Evolutionary conservation across 2,113 vertebrate species (phyloP).

Genomic region (Acinonyx jubatus): DNA sequence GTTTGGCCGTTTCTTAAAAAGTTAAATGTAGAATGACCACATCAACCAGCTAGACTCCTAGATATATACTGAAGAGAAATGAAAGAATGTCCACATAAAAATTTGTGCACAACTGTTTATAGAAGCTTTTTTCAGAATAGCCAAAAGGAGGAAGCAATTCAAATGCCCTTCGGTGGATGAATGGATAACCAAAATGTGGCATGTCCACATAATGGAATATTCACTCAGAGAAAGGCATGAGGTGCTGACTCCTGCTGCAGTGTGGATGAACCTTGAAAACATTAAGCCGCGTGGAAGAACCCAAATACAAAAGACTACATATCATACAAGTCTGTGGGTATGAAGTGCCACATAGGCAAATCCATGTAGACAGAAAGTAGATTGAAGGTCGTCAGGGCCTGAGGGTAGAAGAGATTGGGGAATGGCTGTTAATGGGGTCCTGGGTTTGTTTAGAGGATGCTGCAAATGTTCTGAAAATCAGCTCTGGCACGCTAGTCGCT

Average conservation of each 20-base stretch:
- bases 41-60: background rate
- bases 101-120: background rate
- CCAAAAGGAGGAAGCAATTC: background rate
- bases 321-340: background rate
- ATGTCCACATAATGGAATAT: background rate
- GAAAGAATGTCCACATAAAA: background rate
- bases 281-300: background rate
- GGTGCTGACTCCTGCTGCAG: background rate
- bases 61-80: background rate
- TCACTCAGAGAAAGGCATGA: background rate
- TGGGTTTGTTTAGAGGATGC: background rate
- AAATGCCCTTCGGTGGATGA: background rate
- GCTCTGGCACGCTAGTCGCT: background rate
- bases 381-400: background rate
- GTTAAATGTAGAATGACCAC: background rate
- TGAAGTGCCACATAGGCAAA: background rate
- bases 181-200: background rate
- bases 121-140: background rate
- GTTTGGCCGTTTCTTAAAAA: background rate
- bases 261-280: background rate
- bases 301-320: background rate
- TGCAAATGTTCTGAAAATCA: constrained; percentile 3
- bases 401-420: background rate
- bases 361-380: background rate
- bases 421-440: background rate